Evolutionary conservation across 2,888 invertebrate genomes (phyloP).

Genomic region (Entomobrya proxima): DNA sequence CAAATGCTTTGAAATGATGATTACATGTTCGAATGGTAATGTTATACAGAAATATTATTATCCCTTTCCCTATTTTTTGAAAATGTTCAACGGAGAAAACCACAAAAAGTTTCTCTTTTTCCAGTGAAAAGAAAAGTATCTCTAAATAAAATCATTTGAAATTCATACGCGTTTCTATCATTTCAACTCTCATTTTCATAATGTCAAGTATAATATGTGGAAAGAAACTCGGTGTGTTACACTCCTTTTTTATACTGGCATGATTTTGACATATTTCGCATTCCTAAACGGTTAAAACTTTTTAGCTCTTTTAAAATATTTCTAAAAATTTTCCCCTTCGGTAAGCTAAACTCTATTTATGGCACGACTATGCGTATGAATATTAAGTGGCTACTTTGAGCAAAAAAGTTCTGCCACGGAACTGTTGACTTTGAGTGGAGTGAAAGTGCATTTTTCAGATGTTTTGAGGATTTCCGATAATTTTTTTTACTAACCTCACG

Average conservation of each 20-base stretch:
- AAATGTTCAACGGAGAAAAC: conserved; percentile 53
- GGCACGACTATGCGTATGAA: conserved; percentile 37
- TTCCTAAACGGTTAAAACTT: conserved; percentile 41
- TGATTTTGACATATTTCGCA: conserved; percentile 43
- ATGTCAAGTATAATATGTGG: neutral
- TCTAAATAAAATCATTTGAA: conserved; percentile 69
- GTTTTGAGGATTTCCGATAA: conserved; percentile 22
- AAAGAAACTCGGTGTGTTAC: neutral
- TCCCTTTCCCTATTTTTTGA: conserved; percentile 35
- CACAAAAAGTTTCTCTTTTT: conserved; percentile 36
- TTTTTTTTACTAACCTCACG: conserved; percentile 84
- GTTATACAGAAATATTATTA: conserved; percentile 46
- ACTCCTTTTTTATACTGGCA: conserved; percentile 1
- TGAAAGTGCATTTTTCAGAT: neutral
- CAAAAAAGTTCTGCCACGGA: conserved; percentile 29
- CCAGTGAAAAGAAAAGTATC: conserved; percentile 6
- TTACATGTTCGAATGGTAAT: conserved; percentile 48
- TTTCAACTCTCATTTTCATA: conserved; percentile 67
- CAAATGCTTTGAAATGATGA: conserved; percentile 26
- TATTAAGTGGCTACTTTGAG: conserved; percentile 55
- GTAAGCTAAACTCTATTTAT: conserved; percentile 51
- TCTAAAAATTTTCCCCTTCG: conserved; percentile 6
- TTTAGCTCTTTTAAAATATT: conserved; percentile 4
- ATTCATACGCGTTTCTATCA: conserved; percentile 71
- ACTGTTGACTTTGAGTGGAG: conserved; percentile 13